These are phyloP conservation scores for Zophobas atratus DNA, from an alignment of 1,140 invertebrate genomes.

Conservation along the genomic window DNA sequence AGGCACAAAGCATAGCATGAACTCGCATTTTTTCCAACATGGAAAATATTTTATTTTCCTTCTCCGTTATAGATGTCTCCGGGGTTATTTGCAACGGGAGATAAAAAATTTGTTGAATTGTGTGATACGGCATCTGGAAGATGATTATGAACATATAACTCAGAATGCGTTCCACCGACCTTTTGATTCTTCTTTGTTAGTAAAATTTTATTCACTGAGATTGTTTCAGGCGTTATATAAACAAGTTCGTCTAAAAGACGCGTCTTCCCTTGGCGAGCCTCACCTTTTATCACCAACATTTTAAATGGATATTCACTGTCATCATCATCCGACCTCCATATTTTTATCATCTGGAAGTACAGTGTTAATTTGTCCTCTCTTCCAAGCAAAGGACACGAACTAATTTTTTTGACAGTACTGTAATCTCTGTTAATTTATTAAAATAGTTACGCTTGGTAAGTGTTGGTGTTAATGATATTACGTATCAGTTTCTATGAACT, in stretches of 20 bases:
- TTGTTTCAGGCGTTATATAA: slow-evolving; percentile 65
- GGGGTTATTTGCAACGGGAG: slow-evolving; percentile 67
- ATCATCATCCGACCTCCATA: slow-evolving; percentile 52
- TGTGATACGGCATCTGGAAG: slow-evolving; percentile 66
- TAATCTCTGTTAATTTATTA: too few relatives aligned
- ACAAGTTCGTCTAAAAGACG: slow-evolving; percentile 73
- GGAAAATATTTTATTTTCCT: slow-evolving; percentile 67
- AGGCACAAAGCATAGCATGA: slow-evolving; percentile 66
- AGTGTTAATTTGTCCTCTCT: slow-evolving; percentile 65
- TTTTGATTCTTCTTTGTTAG: slow-evolving; percentile 59
- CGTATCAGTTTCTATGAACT: slow-evolving; percentile 68
- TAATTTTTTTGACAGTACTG: background rate
- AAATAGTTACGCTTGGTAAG: too few relatives aligned
- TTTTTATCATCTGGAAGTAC: slow-evolving; percentile 63
- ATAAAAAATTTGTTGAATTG: slow-evolving; percentile 69
- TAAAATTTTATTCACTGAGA: slow-evolving; percentile 60
- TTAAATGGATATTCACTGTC: background rate
- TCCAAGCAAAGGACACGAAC: slow-evolving; percentile 63
- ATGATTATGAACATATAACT: slow-evolving; percentile 24
- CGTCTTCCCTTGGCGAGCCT: slow-evolving; percentile 74
- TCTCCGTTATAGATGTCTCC: slow-evolving; percentile 64
- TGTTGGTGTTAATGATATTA: background rate
- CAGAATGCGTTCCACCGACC: slow-evolving; percentile 57
- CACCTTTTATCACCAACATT: slow-evolving; percentile 69
- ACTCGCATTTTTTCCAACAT: slow-evolving; percentile 63